Evolutionary conservation across 2,113 vertebrate species (phyloP).

Genomic region (Grus americana): DNA sequence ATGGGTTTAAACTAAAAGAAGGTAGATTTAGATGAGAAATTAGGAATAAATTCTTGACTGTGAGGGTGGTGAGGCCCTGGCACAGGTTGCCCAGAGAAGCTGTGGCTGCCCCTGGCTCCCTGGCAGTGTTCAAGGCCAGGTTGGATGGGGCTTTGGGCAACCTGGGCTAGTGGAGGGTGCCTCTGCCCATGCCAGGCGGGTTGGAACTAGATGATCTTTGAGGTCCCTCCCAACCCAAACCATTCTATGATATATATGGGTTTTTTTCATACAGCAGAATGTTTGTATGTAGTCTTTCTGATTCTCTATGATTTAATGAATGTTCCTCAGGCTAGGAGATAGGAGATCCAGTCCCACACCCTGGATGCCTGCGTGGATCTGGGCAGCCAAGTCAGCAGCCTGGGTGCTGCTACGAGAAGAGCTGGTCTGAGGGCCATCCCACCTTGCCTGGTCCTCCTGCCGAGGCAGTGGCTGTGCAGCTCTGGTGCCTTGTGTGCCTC

Average conservation of each 20-base stretch:
- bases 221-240: no score
- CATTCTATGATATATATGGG: neutral
- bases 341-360: neutral
- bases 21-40: no score
- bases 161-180: no score
- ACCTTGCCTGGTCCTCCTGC: neutral
- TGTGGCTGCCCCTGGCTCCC: no score
- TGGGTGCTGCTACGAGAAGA: neutral
- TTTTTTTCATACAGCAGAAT: neutral
- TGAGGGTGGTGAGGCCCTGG: no score
- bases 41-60: no score
- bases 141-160: no score
- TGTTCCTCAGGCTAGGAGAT: neutral
- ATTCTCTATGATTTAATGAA: neutral
- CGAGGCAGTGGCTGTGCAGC: neutral
- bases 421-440: neutral
- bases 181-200: no score
- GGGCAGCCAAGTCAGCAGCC: neutral
- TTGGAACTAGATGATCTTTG: no score
- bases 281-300: neutral
- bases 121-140: no score
- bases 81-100: no score
- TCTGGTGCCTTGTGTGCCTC: neutral
- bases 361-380: neutral
- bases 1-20: no score